Evolutionary conservation across 2,113 vertebrate species (phyloP).

Genomic region (Zosterops hypoxanthus): DNA sequence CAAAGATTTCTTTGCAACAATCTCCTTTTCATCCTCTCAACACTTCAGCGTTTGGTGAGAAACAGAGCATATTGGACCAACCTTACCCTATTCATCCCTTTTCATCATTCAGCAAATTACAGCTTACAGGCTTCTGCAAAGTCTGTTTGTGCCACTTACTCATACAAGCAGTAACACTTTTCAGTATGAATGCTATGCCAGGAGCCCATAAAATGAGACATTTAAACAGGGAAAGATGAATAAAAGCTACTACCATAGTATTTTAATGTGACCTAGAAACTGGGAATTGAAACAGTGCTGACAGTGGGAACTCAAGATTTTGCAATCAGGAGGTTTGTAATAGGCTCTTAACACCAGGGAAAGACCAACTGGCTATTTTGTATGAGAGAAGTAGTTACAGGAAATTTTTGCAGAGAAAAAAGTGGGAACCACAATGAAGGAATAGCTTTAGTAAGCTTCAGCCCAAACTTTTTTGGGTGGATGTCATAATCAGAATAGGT

Average conservation of each 20-base stretch:
- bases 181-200: background rate
- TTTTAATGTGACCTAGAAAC: constrained; percentile 58
- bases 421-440: background rate
- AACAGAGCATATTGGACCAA: background rate
- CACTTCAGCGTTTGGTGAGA: background rate
- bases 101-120: constrained; percentile 5
- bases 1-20: background rate
- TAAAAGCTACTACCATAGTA: background rate
- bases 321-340: background rate
- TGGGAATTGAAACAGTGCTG: background rate
- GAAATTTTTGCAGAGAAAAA: background rate
- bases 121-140: background rate
- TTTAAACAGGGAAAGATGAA: constrained; percentile 1
- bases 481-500: background rate
- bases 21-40: background rate
- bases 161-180: background rate
- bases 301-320: constrained; percentile 10
- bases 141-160: background rate
- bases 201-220: background rate
- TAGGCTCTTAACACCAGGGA: background rate
- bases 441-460: background rate
- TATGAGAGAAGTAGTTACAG: background rate
- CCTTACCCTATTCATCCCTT: background rate
- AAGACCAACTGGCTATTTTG: background rate
- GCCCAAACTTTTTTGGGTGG: background rate